Evolutionary conservation across 2,113 vertebrate genomes (phyloP).

Genomic region (Spheniscus mendiculus): DNA sequence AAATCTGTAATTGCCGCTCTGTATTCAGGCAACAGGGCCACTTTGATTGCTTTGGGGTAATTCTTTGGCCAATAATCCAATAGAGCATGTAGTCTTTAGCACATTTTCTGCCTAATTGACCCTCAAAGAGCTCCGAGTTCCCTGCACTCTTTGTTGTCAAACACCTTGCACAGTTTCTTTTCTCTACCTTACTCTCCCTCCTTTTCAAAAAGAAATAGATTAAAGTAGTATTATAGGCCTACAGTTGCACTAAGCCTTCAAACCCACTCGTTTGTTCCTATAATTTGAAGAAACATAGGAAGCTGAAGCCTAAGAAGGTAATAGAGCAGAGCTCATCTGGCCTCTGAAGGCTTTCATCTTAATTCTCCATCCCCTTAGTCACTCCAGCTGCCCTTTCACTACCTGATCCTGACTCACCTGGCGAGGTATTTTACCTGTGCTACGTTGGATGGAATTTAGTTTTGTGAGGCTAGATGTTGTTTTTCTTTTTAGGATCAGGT

Average conservation of each 20-base stretch:
- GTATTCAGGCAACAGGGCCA: constrained; percentile 78
- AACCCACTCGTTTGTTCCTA: constrained; percentile 26
- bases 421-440: background rate
- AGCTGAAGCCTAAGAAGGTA: constrained; percentile 63
- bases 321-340: constrained; percentile 41
- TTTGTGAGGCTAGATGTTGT: background rate
- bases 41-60: constrained; percentile 91
- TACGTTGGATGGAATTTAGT: background rate
- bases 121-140: constrained; percentile 80
- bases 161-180: constrained; percentile 79
- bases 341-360: constrained; percentile 41
- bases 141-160: constrained; percentile 72
- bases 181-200: constrained; percentile 14
- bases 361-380: background rate
- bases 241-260: constrained; percentile 49
- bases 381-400: constrained; percentile 14
- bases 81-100: constrained; percentile 77
- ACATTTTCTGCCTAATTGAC: constrained; percentile 89
- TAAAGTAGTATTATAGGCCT: constrained; percentile 58
- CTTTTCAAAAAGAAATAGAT: constrained; percentile 60
- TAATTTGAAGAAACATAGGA: constrained; percentile 65
- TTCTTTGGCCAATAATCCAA: constrained; percentile 89
- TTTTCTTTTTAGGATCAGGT: background rate
- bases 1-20: constrained; percentile 81
- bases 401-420: background rate